Evolutionary conservation across 2,113 vertebrate species (phyloP).

Genomic region (Cinclus mexicanus): DNA sequence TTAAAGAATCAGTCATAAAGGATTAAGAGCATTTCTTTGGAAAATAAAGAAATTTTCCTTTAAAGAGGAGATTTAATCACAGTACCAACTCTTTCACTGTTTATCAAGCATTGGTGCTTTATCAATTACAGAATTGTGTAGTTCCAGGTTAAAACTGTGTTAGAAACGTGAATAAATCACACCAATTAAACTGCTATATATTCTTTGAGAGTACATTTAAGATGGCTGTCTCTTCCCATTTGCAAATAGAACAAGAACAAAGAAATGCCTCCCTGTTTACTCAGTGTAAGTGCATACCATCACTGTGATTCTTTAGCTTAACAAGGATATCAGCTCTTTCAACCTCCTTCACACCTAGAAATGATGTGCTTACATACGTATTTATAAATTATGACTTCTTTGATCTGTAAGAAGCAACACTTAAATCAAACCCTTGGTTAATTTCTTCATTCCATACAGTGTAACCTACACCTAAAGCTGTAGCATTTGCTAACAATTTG

Average conservation of each 20-base stretch:
- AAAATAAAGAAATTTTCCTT: background rate
- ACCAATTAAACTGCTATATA: background rate
- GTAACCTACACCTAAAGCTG: background rate
- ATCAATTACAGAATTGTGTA: background rate
- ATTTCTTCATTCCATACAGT: background rate
- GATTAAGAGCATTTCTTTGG: background rate
- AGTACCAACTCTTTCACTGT: background rate
- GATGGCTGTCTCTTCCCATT: background rate
- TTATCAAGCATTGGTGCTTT: background rate
- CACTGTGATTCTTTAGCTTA: background rate
- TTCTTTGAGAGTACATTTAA: background rate
- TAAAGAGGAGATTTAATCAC: background rate
- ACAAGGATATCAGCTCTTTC: background rate
- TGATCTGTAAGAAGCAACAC: background rate
- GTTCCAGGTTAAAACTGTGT: background rate
- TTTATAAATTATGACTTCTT: background rate
- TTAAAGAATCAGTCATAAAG: background rate
- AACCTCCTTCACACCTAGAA: background rate
- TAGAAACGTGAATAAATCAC: background rate
- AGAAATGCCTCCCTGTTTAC: background rate
- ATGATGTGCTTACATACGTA: rapidly evolving
- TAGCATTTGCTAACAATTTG: background rate
- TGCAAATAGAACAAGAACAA: background rate
- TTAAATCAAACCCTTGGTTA: background rate
- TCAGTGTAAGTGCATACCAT: background rate